Base-by-base conservation (phyloP, 2,113 vertebrate species). In the Alouatta palliata region DNA sequence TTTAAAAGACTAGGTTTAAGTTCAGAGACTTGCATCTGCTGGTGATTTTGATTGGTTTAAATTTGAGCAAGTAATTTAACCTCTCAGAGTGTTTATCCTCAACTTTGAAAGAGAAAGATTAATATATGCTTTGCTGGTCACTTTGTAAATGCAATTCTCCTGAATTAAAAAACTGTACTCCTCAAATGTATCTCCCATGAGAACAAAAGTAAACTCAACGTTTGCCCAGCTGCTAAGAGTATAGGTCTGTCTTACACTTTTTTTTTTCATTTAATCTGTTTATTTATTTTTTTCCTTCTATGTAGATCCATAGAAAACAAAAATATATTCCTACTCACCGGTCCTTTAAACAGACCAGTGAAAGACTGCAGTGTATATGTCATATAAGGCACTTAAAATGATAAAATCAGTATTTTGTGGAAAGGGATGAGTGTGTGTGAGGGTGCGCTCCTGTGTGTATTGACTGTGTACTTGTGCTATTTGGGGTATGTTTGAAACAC, bases 21-120 rank as follows among this genome's bases (percentile, higher is more conserved):
- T 77, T 81, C 37, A 88, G 27, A 87, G 66, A 27, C 6, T 91
- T 49, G 19, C 16, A 56, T 91, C 71, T 85, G 16, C 16, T 82
- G 32, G 30, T 88, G 64, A 20, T 47, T 82, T 71, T 10, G 0
- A 79, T 47, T 66, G 11, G 12, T 94, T 90, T 94, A 52, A 85
- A 87, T 40, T 77, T 70, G 27, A 77, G 35, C 37, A 88, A 95
- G 75, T 52, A 40, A 86, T 94, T 56, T 91, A 93, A 45, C 4
- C 27, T 95, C 45, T 81, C 35, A 87, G 16, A 54, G 40, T 68
- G 70, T 92, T 75, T 88, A 73, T 83, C 25, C 19, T 91, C 45
- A 79, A 49, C 6, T 93, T 93, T 77, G 40, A 95, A n/a, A 68
- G 71, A 71, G 0, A 35, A 30, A 35, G 6, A 43, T 64, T 68